phyloP scores from a whole-genome alignment of 2,888 invertebrate genomes.

The Tipula vernalis region DNA sequence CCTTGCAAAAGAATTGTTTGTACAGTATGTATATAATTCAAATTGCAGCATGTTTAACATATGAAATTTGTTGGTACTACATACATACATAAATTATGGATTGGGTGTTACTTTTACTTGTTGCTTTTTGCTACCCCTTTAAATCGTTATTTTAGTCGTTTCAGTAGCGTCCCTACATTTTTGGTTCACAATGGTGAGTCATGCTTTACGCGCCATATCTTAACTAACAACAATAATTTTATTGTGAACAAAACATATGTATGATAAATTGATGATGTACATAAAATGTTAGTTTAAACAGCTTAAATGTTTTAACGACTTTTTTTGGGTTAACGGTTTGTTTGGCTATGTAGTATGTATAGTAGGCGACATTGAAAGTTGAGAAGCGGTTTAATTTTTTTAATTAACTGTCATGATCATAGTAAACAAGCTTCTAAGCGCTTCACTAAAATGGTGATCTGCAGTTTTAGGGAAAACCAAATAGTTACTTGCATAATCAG shows the following conservation, averaged over 20 bases:
- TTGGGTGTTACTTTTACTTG: background rate
- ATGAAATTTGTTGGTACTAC: background rate
- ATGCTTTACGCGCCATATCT: background rate
- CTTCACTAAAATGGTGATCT: background rate
- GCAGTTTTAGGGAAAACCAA: background rate
- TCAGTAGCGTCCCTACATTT: background rate
- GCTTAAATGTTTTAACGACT: background rate
- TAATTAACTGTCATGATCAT: background rate
- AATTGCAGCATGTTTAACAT: background rate
- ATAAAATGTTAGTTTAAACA: background rate
- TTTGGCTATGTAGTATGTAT: background rate
- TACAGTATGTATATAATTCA: background rate
- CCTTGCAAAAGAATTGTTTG: background rate
- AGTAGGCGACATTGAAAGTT: background rate
- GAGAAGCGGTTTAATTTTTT: background rate
- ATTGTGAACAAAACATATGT: background rate
- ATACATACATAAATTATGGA: too few relatives aligned
- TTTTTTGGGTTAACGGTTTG: background rate
- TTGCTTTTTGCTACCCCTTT: background rate
- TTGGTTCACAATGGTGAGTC: background rate
- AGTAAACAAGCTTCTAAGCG: background rate
- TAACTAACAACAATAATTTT: background rate
- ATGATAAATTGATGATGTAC: background rate
- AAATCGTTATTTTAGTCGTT: background rate
- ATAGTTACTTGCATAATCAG: background rate